A percentile compares a stretch with the other conserved stretches of the same genome.
These are phyloP conservation scores for Myanophis thanlyinensis DNA, from an alignment of 2,113 vertebrate species.

Conservation along the genomic window DNA sequence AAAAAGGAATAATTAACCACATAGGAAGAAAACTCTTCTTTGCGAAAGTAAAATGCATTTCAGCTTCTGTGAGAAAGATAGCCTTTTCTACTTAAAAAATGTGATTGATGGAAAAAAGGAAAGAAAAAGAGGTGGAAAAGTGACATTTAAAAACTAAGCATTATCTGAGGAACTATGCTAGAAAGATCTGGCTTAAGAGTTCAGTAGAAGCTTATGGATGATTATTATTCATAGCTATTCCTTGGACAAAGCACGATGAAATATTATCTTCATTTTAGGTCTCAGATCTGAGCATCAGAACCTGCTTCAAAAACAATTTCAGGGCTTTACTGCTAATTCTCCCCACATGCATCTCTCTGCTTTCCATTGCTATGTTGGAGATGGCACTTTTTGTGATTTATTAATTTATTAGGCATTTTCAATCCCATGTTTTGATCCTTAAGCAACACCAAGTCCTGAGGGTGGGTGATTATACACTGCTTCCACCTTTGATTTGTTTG, in stretches of 20 bases:
- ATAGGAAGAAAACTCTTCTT: not conserved
- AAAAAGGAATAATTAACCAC: conserved; percentile 45
- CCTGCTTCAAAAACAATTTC: not conserved
- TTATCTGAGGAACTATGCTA: not conserved
- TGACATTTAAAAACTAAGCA: not conserved
- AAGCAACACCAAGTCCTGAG: not conserved
- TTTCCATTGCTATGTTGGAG: not conserved
- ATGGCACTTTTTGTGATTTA: not conserved
- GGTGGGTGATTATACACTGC: not conserved
- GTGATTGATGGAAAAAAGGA: not conserved
- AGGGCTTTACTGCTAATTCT: not conserved
- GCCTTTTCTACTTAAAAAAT: conserved; percentile 7
- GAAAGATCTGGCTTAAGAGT: not conserved
- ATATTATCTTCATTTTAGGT: not conserved
- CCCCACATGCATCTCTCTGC: not conserved
- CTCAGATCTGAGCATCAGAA: not conserved
- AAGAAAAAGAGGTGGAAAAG: not conserved
- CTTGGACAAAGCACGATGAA: not conserved
- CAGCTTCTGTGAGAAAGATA: conserved; percentile 25
- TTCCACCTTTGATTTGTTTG: not conserved
- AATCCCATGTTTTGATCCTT: not conserved
- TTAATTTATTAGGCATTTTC: not conserved
- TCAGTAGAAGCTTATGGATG: not conserved
- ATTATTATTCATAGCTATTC: not conserved
- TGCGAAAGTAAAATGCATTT: conserved; percentile 32